A percentile compares a stretch with the other conserved stretches of the same genome.
Evolutionary conservation across 2,113 vertebrate genomes (phyloP).

Genomic region (Leiothrix lutea): DNA sequence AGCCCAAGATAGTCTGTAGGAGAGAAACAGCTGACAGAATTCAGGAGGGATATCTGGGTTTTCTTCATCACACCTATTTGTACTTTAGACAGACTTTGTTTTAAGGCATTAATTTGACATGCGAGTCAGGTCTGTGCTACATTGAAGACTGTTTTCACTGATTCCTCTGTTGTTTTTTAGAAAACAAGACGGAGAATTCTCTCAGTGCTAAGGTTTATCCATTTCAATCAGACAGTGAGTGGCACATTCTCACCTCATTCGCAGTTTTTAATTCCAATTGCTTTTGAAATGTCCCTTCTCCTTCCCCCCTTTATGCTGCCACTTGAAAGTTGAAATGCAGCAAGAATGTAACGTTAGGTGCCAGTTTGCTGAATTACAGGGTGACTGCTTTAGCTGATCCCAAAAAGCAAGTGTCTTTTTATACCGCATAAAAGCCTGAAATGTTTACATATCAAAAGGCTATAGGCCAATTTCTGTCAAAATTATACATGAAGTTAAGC

Average conservation of each 20-base stretch:
- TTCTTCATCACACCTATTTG: constrained; percentile 63
- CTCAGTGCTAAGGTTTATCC: constrained; percentile 79
- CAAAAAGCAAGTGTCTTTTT: constrained; percentile 84
- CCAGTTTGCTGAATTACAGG: constrained; percentile 85
- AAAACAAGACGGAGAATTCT: constrained; percentile 65
- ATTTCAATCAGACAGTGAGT: constrained; percentile 85
- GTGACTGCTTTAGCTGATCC: constrained; percentile 83
- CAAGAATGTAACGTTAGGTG: constrained; percentile 83
- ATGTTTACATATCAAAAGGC: constrained; percentile 91
- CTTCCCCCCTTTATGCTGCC: constrained; percentile 63
- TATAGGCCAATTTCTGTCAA: constrained; percentile 86
- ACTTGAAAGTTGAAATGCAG: constrained; percentile 83
- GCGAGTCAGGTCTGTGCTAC: constrained; percentile 15
- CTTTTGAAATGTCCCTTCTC: constrained; percentile 80
- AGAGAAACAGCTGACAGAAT: constrained; percentile 21
- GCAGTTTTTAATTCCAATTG: constrained; percentile 87
- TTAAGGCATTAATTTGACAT: constrained; percentile 52
- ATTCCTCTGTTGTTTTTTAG: constrained; percentile 19
- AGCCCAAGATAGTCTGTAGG: constrained; percentile 2
- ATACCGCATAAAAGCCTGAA: constrained; percentile 83
- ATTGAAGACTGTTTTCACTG: constrained; percentile 48
- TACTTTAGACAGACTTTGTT: constrained; percentile 52
- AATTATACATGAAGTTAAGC: constrained; percentile 87
- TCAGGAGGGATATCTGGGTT: constrained; percentile 40
- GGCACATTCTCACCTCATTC: constrained; percentile 83